Percentiles rank a stretch among this genome's conserved stretches.
Conservation (phyloP, 2,888 invertebrate species). For the Emesis russula region DNA sequence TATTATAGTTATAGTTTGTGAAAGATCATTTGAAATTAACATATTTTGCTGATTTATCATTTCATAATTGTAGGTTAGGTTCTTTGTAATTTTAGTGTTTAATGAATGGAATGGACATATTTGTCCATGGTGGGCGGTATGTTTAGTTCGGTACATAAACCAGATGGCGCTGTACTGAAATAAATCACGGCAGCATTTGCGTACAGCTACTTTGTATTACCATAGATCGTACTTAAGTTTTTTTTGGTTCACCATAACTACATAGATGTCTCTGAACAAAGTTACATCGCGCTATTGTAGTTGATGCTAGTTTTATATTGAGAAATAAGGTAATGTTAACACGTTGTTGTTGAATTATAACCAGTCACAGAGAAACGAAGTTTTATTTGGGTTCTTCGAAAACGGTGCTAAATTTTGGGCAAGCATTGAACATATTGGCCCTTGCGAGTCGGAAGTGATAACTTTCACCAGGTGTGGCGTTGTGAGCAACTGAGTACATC, state of each 20-base stretch:
- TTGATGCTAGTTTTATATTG: too few species aligned
- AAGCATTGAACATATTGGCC: slow-evolving; percentile 8
- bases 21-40: too few species aligned
- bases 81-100: not conserved
- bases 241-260: too few species aligned
- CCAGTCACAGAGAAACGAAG: not conserved
- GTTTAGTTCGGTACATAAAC: not conserved
- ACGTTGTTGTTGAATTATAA: not conserved
- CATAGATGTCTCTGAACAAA: too few species aligned
- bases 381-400: not conserved
- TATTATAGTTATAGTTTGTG: not conserved
- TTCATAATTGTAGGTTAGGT: not conserved
- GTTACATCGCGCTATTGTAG: too few species aligned
- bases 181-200: not conserved
- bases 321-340: too few species aligned
- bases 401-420: not conserved
- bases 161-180: not conserved
- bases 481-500: not conserved
- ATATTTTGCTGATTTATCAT: too few species aligned
- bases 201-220: too few species aligned
- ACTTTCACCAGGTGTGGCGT: slow-evolving; percentile 3
- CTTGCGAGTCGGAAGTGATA: slow-evolving; percentile 12
- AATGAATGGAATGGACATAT: not conserved
- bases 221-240: not conserved
- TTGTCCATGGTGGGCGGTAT: slow-evolving; percentile 8